These are phyloP conservation scores for Eupsittula cactorum DNA, from an alignment of 2,113 vertebrate genomes.

Conservation along the genomic window DNA sequence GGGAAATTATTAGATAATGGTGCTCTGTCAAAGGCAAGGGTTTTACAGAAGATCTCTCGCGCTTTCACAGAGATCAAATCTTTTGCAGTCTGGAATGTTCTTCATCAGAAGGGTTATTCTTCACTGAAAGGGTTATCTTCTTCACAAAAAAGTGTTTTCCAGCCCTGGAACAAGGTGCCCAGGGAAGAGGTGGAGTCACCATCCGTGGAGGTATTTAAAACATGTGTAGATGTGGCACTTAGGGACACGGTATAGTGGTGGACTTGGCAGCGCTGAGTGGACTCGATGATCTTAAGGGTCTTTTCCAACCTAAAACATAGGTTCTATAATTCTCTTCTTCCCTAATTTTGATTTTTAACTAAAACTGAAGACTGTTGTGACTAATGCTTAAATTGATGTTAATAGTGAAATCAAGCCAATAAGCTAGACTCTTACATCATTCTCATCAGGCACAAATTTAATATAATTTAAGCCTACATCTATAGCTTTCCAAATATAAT, in stretches of 20 bases:
- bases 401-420: neutral
- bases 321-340: neutral
- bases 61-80: neutral
- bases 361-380: neutral
- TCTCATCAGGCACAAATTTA: neutral
- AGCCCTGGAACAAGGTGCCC: neutral
- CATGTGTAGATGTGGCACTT: fast-evolving
- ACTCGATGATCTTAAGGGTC: neutral
- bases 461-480: neutral
- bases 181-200: neutral
- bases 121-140: neutral
- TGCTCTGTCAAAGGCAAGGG: neutral
- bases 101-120: neutral
- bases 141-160: neutral
- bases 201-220: neutral
- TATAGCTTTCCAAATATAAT: neutral
- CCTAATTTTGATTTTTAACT: neutral
- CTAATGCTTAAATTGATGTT: neutral
- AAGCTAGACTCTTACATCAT: neutral
- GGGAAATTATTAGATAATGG: neutral
- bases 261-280: neutral
- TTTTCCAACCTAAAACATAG: neutral
- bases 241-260: neutral
- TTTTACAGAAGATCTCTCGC: neutral
- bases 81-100: neutral